phyloP scores from a whole-genome alignment of 2,113 vertebrate genomes.

The Canis aureus region DNA sequence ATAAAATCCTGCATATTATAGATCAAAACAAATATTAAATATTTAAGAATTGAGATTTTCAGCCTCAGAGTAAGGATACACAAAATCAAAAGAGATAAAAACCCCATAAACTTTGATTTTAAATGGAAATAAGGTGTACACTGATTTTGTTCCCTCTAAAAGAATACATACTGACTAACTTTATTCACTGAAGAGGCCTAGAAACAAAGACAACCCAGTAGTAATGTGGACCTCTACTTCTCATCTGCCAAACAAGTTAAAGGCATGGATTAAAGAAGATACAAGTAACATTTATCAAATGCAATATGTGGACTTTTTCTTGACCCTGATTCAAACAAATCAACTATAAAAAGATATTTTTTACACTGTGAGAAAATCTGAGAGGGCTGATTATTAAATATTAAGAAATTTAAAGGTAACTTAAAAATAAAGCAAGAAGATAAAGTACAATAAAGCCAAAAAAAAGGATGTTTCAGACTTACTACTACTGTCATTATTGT shows the following conservation, averaged over 20 bases:
- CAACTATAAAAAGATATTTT: neutral
- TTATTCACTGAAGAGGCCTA: neutral
- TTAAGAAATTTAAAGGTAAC: neutral
- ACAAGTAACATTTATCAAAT: neutral
- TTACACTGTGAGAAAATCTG: conserved; percentile 13
- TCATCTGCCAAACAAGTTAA: neutral
- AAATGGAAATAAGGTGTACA: neutral
- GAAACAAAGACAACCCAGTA: neutral
- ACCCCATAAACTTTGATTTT: neutral
- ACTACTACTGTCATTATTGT: neutral
- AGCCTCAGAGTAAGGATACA: neutral
- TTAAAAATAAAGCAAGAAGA: neutral
- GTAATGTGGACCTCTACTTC: neutral
- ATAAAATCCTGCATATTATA: neutral
- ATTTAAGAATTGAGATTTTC: neutral
- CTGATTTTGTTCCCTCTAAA: neutral
- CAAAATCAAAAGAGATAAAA: neutral
- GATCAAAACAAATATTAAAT: neutral
- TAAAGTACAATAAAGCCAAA: conserved; percentile 15
- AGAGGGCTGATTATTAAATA: neutral
- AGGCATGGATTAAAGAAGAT: neutral
- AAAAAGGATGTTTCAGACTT: neutral
- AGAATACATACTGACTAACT: neutral
- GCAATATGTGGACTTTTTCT: neutral
- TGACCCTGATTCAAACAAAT: neutral